Evolutionary conservation across 1,140 invertebrate genomes (phyloP), one percentile per base, ranked within the genome.

Genomic region (Scaptomyza pallida): DNA sequence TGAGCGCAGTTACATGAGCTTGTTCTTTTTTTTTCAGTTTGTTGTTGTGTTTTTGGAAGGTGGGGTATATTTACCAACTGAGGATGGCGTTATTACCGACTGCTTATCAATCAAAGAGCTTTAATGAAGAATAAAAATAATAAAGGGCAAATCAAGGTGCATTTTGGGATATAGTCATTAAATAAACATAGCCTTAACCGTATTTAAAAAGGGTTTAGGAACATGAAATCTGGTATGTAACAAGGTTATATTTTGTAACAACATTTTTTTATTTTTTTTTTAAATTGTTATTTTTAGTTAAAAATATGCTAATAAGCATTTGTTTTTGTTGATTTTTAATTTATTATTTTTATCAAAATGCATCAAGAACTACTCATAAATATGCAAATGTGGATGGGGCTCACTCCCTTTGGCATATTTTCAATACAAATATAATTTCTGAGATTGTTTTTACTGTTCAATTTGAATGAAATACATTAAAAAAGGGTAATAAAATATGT

Each of bases 51-150:
- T 23, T 23, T 2, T 10, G 33, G 33, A 2, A 26, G 23, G 3
- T 26, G 60, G 56, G 45, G 43, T 30, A 26, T 47, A 50, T 72
- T 73, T 63, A 44, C 43, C 61, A 35, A 57, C 33, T 35, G 63
- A 54, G 56, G 48, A 47, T 61, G 64, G 63, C 50, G 26, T 63
- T 43, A 52, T 68, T 76, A 70, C 65, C 65, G 71, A 65, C 72
- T 56, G 68, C 63, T 85, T 76, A 80, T 85, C 76, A 78, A 78
- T 78, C 41, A 71, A 23, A n/a, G 19, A 1, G 2, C 1, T 21
- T n/a, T n/a, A 37, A 37, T 37, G 1, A 37, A 3, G 17, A 23
- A 15, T 23, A 41, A 41, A 26, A 54, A 54, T 12, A 15, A 30
- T 30, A 30, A 30, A 15, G 51, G 19, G 17, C 35, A 40, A 54